phyloP scores from a whole-genome alignment of 2,888 invertebrate species.

The Dendrolimus pini region DNA sequence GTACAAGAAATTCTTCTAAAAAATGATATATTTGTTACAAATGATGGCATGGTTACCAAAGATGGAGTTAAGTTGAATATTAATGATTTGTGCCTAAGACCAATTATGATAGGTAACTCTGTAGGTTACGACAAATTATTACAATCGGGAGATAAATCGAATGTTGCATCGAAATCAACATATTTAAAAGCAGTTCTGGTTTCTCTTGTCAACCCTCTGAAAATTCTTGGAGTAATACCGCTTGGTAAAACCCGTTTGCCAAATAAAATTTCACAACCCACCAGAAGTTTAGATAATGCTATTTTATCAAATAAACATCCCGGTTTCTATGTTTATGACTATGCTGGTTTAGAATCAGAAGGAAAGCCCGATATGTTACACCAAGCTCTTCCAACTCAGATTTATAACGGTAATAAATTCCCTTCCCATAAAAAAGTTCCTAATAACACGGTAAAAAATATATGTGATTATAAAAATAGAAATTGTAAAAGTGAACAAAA shows the following conservation, averaged over 20 bases:
- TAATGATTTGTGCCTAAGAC: constrained; percentile 33
- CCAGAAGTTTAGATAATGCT: too few relatives aligned
- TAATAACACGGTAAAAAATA: too few relatives aligned
- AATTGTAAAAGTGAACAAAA: too few relatives aligned
- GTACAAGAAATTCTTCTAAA: constrained; percentile 30
- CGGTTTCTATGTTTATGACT: too few relatives aligned
- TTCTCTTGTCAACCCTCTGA: constrained; percentile 30
- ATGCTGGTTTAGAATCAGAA: too few relatives aligned
- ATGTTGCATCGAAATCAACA: constrained; percentile 12
- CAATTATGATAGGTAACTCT: constrained; percentile 39
- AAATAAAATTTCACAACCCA: neutral
- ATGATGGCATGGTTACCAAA: constrained; percentile 26
- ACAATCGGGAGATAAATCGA: constrained; percentile 5
- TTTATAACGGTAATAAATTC: too few relatives aligned
- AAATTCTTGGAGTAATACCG: constrained; percentile 43
- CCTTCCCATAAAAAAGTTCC: too few relatives aligned
- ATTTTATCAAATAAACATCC: too few relatives aligned
- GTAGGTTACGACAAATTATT: constrained; percentile 19
- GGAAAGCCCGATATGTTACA: too few relatives aligned
- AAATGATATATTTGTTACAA: constrained; percentile 28
- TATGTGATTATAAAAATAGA: too few relatives aligned
- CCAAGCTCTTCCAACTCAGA: too few relatives aligned
- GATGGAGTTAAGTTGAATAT: constrained; percentile 25
- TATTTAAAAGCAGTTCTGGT: constrained; percentile 40
- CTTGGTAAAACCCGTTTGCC: constrained; percentile 27